phyloP scores from a whole-genome alignment of 2,113 vertebrate genomes.

The Archocentrus centrarchus region DNA sequence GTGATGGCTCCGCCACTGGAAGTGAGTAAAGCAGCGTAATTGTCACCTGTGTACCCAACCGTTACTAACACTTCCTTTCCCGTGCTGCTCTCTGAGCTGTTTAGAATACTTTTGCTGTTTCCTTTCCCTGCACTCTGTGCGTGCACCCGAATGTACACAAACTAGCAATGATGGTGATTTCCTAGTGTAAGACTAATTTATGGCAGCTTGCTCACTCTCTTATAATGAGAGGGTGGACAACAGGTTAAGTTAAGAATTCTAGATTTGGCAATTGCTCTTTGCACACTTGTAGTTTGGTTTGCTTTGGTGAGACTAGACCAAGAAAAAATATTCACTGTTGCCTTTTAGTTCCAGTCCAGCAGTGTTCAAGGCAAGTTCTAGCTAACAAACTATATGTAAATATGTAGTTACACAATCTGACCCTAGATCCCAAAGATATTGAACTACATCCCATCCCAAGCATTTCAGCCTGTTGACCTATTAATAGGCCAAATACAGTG shows the following conservation, averaged over 20 bases:
- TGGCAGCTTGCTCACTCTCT: not conserved
- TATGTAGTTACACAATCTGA: not conserved
- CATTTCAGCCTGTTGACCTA: not conserved
- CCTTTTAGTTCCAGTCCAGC: not conserved
- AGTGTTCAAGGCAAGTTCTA: not conserved
- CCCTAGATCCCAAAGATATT: not conserved
- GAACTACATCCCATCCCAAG: not conserved
- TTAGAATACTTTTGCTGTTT: not conserved
- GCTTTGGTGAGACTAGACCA: not conserved
- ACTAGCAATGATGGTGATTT: not conserved
- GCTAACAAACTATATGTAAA: not conserved
- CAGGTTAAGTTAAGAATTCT: not conserved
- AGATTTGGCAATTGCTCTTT: not conserved
- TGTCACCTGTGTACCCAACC: not conserved
- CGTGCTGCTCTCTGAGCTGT: not conserved
- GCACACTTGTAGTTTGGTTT: not conserved
- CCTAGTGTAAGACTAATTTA: not conserved
- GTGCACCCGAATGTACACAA: not conserved
- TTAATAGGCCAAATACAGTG: not conserved
- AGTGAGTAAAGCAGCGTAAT: slow-evolving; percentile 76
- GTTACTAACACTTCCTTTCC: slow-evolving; percentile 33
- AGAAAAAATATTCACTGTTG: not conserved
- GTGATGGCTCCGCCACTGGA: slow-evolving; percentile 88
- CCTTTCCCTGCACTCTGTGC: not conserved
- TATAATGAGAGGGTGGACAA: not conserved